Evolutionary conservation across 2,113 vertebrate genomes (phyloP).

Genomic region (Lutjanus erythropterus): DNA sequence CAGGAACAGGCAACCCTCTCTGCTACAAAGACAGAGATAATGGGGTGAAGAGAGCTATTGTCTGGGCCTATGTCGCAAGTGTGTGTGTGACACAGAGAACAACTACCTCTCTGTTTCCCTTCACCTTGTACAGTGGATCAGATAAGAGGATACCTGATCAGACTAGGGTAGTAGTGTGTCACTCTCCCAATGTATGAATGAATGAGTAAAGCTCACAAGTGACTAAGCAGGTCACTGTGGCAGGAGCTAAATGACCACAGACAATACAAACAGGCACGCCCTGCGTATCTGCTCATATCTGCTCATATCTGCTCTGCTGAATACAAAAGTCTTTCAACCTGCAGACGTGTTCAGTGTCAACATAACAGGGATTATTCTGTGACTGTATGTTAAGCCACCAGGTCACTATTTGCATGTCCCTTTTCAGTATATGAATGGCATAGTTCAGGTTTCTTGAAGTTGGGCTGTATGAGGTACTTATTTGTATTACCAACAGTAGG

Average conservation of each 20-base stretch:
- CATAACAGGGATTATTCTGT: slow-evolving; percentile 2
- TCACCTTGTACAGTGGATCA: slow-evolving; percentile 39
- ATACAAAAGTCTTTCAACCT: neutral
- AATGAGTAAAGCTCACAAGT: slow-evolving; percentile 8
- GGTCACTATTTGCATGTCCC: neutral
- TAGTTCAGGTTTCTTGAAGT: no score
- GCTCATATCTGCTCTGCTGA: neutral
- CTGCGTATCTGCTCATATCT: slow-evolving; percentile 27
- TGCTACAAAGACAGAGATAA: slow-evolving; percentile 61
- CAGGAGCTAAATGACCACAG: slow-evolving; percentile 10
- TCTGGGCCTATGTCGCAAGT: slow-evolving; percentile 50
- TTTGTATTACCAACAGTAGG: no score
- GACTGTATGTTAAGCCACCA: neutral
- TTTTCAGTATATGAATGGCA: neutral
- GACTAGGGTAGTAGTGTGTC: neutral
- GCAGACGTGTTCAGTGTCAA: neutral
- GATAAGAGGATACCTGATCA: slow-evolving; percentile 56
- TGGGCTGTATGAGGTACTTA: no score
- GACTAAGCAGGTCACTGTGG: slow-evolving; percentile 42
- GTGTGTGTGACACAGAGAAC: slow-evolving; percentile 48
- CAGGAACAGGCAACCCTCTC: slow-evolving; percentile 46
- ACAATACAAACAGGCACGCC: slow-evolving; percentile 16
- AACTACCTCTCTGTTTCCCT: slow-evolving; percentile 46
- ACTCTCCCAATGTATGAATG: slow-evolving; percentile 18
- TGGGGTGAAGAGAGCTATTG: slow-evolving; percentile 54